Conservation (phyloP, 2,113 vertebrate genomes). For the Sterrhoptilus dennistouni region DNA sequence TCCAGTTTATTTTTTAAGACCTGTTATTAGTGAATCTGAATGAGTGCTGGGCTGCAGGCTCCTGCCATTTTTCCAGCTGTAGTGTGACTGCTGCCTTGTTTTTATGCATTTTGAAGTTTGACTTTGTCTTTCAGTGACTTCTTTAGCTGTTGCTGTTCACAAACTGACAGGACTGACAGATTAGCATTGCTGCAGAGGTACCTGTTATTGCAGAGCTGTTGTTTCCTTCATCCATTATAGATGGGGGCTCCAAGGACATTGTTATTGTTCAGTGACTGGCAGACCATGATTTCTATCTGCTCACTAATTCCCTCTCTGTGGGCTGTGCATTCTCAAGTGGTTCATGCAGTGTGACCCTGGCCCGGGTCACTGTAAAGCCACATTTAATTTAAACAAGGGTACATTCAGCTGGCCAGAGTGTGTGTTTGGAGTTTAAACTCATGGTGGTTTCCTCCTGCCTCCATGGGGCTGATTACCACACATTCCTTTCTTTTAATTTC, state of each 20-base stretch:
- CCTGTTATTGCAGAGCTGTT: not conserved
- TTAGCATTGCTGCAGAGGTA: not conserved
- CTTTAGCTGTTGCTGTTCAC: not conserved
- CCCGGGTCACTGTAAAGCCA: not conserved
- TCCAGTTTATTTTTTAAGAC: not conserved
- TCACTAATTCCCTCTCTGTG: not conserved
- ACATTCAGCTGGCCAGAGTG: not conserved
- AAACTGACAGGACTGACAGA: not conserved
- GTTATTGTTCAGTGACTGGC: not conserved
- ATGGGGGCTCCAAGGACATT: not conserved
- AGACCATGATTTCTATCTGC: not conserved
- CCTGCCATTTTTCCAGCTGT: not conserved
- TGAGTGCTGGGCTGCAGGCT: rapidly evolving
- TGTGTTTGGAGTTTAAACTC: conserved; percentile 20
- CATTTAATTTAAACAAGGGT: not conserved
- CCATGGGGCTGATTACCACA: conserved; percentile 40
- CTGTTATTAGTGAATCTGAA: not conserved
- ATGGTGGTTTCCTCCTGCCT: conserved; percentile 30
- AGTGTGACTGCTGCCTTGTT: not conserved
- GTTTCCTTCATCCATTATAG: not conserved
- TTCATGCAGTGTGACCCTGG: not conserved
- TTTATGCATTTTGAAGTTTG: not conserved
- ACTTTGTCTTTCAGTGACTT: not conserved
- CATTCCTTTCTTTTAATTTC: conserved; percentile 69
- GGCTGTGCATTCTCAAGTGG: not conserved